Evolutionary conservation across 2,113 vertebrate species (phyloP).

Genomic region (Isurus oxyrinchus): DNA sequence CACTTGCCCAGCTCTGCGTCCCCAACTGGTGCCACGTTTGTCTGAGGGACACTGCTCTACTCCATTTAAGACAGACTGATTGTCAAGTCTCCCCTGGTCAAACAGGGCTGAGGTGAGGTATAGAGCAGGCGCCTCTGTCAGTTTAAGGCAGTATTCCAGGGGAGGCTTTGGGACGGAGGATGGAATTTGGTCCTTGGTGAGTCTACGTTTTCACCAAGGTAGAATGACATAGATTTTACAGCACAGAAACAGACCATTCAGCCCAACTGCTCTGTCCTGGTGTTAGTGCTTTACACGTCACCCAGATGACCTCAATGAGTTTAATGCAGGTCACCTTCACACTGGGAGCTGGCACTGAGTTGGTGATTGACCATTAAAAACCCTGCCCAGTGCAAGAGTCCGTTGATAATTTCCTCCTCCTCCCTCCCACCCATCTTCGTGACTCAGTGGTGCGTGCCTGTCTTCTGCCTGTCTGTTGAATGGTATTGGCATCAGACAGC

Average conservation of each 20-base stretch:
- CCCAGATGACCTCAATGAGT: neutral
- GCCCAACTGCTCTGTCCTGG: neutral
- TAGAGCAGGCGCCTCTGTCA: neutral
- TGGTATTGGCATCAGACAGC: too few species aligned
- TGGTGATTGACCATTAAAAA: too few species aligned
- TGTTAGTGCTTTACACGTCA: neutral
- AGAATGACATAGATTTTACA: neutral
- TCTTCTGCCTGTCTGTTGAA: too few species aligned
- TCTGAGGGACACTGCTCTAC: neutral
- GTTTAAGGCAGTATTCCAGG: neutral
- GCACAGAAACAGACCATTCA: neutral
- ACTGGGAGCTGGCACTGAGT: too few species aligned
- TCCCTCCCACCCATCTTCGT: too few species aligned
- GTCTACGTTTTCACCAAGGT: neutral
- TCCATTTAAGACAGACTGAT: neutral
- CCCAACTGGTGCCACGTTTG: neutral
- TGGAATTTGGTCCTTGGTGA: neutral
- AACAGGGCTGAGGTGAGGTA: neutral
- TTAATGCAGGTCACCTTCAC: neutral
- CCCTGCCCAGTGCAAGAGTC: too few species aligned
- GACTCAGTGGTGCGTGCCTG: too few species aligned
- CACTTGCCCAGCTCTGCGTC: neutral
- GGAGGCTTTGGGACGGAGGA: accelerated
- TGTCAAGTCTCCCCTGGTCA: too few species aligned
- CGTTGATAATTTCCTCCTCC: too few species aligned